Evolutionary conservation across 2,888 invertebrate genomes (phyloP), one percentile per base, ranked within the genome.

Genomic region (Rhagonycha lutea): DNA sequence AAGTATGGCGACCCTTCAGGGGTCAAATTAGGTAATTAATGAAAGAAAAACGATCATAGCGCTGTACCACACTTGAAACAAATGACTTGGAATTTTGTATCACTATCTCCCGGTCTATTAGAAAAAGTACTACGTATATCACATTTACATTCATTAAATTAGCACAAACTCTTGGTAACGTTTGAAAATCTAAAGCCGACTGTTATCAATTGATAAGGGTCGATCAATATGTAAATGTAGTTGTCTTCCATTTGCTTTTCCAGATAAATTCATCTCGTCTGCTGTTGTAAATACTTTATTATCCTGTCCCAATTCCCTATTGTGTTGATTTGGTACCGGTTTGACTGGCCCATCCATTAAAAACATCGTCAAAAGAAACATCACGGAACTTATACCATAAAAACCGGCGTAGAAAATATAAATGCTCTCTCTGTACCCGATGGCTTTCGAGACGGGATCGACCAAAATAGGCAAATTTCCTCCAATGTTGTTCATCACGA

Each of bases 401-500:
- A 95, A 94, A 79, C 96, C 96, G 29, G 95, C 96, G 87, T 96
- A 96, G 88, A 95, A 95, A 83, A 96, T 94, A 89, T 94, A 95
- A 70, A 97, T 90, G 24, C 96, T 93, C 83, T 94, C 95, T 80
- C 96, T 90, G 87, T 95, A 96, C 9, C 96, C 95, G 76, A 96
- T 93, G 2, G 91, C 90, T 86, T 94, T 94, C 70, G 95, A 92
- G 1, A 96, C 92, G 0, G 96, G 96, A 86, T 96, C 96, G 2
- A 96, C 95, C 8, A 96, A 89, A 83, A 96, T 96, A 28, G 96
- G 96, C 82, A 96, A 89, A 88, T 96, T 96, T 47, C 96, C 96
- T 7, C 96, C 96, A 77, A 96, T 92, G 88, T 96, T 97, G 89
- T 96, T 96, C 95, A 96, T 96, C 2, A 96, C 95, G 87, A 97